A percentile compares a stretch with the other conserved stretches of the same genome.
Evolutionary conservation across 2,888 invertebrate genomes (phyloP).

Genomic region (Zaprionus obscuricornis): DNA sequence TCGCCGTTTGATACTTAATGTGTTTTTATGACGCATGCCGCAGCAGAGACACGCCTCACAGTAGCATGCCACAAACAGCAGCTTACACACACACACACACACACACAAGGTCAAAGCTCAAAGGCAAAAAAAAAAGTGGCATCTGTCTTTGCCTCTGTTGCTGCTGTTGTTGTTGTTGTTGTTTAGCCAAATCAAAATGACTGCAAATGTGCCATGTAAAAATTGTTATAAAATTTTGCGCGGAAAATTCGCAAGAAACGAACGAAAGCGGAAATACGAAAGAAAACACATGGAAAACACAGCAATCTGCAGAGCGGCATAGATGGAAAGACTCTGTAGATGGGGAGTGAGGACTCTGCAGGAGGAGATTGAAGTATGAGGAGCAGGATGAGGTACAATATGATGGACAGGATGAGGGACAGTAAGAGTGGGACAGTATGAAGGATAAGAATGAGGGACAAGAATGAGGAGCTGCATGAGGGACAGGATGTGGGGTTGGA

Average conservation of each 20-base stretch:
- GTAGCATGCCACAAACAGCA: no score
- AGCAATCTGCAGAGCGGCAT: no score
- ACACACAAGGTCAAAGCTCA: slow-evolving; percentile 63
- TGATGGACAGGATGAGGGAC: no score
- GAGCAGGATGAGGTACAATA: no score
- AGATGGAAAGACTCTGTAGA: no score
- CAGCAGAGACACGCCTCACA: slow-evolving; percentile 38
- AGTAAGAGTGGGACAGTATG: no score
- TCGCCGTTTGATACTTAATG: slow-evolving; percentile 68
- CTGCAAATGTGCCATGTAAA: slow-evolving; percentile 69
- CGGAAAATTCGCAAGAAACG: slow-evolving; percentile 42
- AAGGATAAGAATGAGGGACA: no score
- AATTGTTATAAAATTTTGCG: slow-evolving; percentile 64
- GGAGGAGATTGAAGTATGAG: no score
- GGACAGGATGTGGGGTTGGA: no score
- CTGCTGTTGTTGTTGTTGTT: slow-evolving; percentile 10
- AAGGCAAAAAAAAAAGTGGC: slow-evolving; percentile 51
- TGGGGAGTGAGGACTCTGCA: no score
- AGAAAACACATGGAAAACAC: neutral
- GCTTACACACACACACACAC: slow-evolving; percentile 8
- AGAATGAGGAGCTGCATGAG: no score
- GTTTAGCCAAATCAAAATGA: slow-evolving; percentile 62
- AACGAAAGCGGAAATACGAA: neutral
- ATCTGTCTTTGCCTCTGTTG: slow-evolving; percentile 31
- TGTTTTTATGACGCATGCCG: slow-evolving; percentile 71